Base-by-base conservation (phyloP, 2,797 vertebrate genomes). In the Harpagifer antarcticus region DNA sequence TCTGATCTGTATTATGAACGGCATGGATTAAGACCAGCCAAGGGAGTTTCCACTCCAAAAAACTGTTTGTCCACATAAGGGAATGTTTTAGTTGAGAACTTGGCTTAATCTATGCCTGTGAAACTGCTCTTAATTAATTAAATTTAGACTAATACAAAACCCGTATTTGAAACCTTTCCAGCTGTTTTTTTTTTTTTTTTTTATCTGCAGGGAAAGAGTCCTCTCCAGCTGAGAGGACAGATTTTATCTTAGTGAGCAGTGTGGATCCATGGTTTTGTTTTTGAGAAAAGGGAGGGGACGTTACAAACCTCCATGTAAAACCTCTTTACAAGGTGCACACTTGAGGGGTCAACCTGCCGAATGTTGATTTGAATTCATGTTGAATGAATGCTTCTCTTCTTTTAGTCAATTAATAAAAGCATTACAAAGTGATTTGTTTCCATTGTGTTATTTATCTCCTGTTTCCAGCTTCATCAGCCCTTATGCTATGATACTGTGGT, bases 351-450 rank as follows among this genome's bases (percentile, higher is more conserved):
- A 96, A 97, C 95, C 96, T 96, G 96, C 95, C 91, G 95, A 97
- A 96, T 97, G 95, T 97, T 96, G 95, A 96, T 96, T 97, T 97
- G 96, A 96, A 95, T 96, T 96, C 95, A 96, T 98, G 97, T 97
- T 96, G 96, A 98, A 96, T 97, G 97, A 98, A 97, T 99, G 97
- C 97, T 96, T 97, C 96, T 98, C 96, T 99, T 98, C 96, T 99
- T 99, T 98, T 98, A 98, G 98, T 97, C 96, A 91, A 96, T 96
- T 95, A 99, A 99, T 99, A 99, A 96, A 99, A 88, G 95, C 95
- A 96, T 96, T 95, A 76, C 89, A 89, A 87, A 27, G 57, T 67
- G 0, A 2, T 12, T 66, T 73, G 68, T 4, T 23, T 78, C 23
- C 0, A 0, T 58, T 40, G 69, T 74, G 10, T 73, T 8, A 8